phyloP scores from a whole-genome alignment of 2,113 vertebrate species.

The Tamias sibiricus region DNA sequence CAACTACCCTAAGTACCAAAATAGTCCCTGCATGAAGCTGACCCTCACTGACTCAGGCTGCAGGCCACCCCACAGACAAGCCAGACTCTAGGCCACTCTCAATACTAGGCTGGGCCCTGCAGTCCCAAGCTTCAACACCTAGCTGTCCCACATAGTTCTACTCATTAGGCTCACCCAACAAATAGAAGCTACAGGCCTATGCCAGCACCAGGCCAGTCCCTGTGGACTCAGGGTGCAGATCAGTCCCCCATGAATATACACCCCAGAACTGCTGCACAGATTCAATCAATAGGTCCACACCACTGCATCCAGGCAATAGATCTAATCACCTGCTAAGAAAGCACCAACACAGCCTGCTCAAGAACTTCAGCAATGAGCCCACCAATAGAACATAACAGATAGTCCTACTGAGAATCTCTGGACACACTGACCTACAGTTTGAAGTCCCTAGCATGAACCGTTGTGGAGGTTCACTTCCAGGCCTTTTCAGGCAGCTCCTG shows the following conservation, averaged over 20 bases:
- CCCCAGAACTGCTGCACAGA: background rate
- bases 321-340: background rate
- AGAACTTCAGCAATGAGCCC: background rate
- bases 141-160: background rate
- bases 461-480: no score
- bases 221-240: background rate
- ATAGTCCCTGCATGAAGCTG: background rate
- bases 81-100: background rate
- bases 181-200: background rate
- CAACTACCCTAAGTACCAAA: background rate
- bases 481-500: no score
- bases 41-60: background rate
- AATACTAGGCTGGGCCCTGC: fast-evolving
- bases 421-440: background rate
- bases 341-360: background rate
- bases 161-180: no score
- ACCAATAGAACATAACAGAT: background rate
- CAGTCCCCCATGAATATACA: background rate
- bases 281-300: background rate
- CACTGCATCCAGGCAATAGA: background rate
- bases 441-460: no score
- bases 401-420: background rate
- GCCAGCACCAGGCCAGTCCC: background rate
- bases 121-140: background rate
- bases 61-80: background rate